Base-by-base conservation (phyloP, 2,888 invertebrate genomes). In the Melanargia galathea region DNA sequence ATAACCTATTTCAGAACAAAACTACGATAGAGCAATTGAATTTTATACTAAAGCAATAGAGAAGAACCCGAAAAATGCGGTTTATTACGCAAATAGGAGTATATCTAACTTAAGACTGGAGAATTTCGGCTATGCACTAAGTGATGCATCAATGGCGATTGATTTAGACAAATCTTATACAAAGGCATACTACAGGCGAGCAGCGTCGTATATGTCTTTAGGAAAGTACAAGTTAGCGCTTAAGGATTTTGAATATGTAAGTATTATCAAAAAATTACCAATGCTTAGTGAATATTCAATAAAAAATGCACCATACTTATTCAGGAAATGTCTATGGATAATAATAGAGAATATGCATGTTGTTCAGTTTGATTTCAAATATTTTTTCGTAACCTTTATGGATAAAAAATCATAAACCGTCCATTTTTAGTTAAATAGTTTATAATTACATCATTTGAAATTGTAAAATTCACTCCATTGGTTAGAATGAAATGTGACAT, bases 161-260 rank as follows among this genome's bases (percentile, higher is more conserved):
- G 96, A 97, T 83, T 84, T 97, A 69, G 98, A 99, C 86, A 95
- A 94, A 75, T 92, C 93, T 24, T 99, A 99, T 83, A 93, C 98
- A 24, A 99, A 99, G 92, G 99, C 98, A 0, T 99, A 98, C 83
- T 99, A 99, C 85, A 94, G 99, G 76, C 93, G 99, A 78, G 99
- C 99, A 0, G 97, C 98, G 1, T 96, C 99, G 35, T 94, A 98
- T 78, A 99, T 99, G 99, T 97, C 99, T 26, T 89, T 99, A 79
- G 99, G 99, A 72, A 98, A 98, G 92, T 99, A 98, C 87, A 99
- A 98, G 92, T 93, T 96, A 88, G 99, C 99, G 10, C 93, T 99
- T 71, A 96, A 95, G 85, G 99, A 99, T 92, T 99, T 97, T 92
- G 98, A 99, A 94, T 95, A 96, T 85, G 98, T 98, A 92, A 93